These are phyloP conservation scores for Paradoxurus hermaphroditus DNA, from an alignment of 2,113 vertebrate species.

Conservation along the genomic window DNA sequence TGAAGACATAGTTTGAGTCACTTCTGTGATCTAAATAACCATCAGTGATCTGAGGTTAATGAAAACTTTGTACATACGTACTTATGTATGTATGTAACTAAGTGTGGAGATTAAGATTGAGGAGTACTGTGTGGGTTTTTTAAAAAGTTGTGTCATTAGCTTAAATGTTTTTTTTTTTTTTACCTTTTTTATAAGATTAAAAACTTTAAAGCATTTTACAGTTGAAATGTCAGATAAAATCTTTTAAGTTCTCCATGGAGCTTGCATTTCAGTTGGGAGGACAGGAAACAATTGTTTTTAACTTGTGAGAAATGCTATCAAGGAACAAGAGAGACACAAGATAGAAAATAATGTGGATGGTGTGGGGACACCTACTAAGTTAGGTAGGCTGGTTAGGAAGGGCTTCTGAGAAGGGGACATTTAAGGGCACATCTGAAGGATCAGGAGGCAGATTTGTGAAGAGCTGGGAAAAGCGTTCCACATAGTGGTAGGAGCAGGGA, in stretches of 20 bases:
- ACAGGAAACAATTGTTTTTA: not conserved
- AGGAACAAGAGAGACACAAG: not conserved
- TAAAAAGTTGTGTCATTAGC: not conserved
- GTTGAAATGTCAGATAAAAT: not conserved
- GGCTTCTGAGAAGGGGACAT: not conserved
- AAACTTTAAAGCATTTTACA: not conserved
- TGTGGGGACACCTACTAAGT: not conserved
- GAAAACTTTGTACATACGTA: not conserved
- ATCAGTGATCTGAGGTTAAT: not conserved
- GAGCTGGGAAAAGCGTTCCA: not conserved
- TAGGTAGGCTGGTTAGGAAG: not conserved
- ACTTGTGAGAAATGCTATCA: constrained; percentile 7
- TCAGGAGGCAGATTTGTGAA: not conserved
- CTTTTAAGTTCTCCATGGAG: not conserved
- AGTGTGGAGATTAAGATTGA: not conserved
- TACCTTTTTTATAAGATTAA: constrained; percentile 30
- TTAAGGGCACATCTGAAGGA: not conserved
- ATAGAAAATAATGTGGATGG: not conserved
- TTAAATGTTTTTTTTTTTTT: not conserved
- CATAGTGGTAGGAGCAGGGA: not conserved
- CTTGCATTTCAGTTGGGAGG: constrained; percentile 23
- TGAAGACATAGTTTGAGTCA: not conserved
- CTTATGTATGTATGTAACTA: not conserved
- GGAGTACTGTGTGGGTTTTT: not conserved
- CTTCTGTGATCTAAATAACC: not conserved